Evolutionary conservation across 2,797 vertebrate species (phyloP).

Genomic region (Myoxocephalus aenaeus): DNA sequence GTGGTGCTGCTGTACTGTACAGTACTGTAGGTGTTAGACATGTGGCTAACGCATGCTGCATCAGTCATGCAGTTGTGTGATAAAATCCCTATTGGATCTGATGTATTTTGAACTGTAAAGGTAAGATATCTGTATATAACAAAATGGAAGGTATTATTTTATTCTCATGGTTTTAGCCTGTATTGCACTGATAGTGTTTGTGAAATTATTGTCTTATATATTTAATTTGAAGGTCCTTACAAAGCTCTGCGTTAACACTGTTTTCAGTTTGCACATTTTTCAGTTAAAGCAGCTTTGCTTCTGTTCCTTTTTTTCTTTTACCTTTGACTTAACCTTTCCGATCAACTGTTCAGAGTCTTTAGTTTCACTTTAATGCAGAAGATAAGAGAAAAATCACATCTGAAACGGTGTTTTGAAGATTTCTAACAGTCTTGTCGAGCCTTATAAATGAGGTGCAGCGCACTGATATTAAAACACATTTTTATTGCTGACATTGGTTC

Average conservation of each 20-base stretch:
- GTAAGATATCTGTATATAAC: constrained; percentile 81
- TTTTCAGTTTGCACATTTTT: constrained; percentile 61
- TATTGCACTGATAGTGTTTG: constrained; percentile 51
- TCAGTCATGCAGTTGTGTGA: constrained; percentile 78
- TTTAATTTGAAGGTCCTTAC: constrained; percentile 58
- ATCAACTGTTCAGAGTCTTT: constrained; percentile 11
- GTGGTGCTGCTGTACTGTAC: constrained; percentile 79
- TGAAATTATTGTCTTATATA: constrained; percentile 43
- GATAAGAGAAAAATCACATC: constrained; percentile 34
- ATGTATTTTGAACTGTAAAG: constrained; percentile 75
- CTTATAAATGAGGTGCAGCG: constrained; percentile 21
- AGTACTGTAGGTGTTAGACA: constrained; percentile 77
- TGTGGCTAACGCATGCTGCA: constrained; percentile 83
- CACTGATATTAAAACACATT: constrained; percentile 20
- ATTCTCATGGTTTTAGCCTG: constrained; percentile 41
- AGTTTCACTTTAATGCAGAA: constrained; percentile 6
- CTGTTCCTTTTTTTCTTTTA: constrained; percentile 43
- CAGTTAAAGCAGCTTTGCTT: constrained; percentile 52
- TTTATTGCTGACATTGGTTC: constrained; percentile 15
- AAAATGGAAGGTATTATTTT: constrained; percentile 40
- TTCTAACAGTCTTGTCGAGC: neutral
- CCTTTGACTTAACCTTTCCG: constrained; percentile 22
- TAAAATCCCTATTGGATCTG: constrained; percentile 68
- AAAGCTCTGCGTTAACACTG: constrained; percentile 46
- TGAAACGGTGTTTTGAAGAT: constrained; percentile 21